A percentile compares a stretch with the other conserved stretches of the same genome.
Conservation (phyloP, 1,140 invertebrate genomes). For the Euschistus heros region DNA sequence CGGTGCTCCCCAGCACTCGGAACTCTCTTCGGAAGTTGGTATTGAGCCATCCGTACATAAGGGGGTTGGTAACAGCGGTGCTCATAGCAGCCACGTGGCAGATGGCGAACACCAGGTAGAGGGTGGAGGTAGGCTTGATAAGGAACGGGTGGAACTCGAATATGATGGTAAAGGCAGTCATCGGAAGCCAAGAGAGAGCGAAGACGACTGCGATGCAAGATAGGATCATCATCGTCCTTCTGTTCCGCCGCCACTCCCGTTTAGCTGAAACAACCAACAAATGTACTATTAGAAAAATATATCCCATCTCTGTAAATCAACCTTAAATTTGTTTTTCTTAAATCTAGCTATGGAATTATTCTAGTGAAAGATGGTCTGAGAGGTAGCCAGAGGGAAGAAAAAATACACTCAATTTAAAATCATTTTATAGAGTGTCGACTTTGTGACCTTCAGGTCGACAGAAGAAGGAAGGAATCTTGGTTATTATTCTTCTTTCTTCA, state of each 20-base stretch:
- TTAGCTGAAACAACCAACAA: slow-evolving; percentile 27
- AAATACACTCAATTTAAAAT: no score
- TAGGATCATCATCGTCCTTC: slow-evolving; percentile 38
- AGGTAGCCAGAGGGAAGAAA: no score
- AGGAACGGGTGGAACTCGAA: slow-evolving; percentile 32
- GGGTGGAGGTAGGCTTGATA: slow-evolving; percentile 29
- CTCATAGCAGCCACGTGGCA: slow-evolving; percentile 48
- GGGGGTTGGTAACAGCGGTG: slow-evolving; percentile 42
- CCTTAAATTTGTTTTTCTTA: no score
- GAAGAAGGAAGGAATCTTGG: no score
- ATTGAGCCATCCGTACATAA: slow-evolving; percentile 47
- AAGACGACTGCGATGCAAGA: slow-evolving; percentile 38
- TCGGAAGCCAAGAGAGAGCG: slow-evolving; percentile 42
- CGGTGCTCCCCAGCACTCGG: slow-evolving; percentile 21
- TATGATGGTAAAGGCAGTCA: slow-evolving; percentile 42
- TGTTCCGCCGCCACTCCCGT: slow-evolving; percentile 39
- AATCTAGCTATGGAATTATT: no score
- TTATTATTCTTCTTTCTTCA: no score
- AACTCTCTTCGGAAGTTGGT: slow-evolving; percentile 40
- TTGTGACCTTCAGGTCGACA: no score
- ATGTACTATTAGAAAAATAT: neutral
- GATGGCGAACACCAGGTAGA: slow-evolving; percentile 42
- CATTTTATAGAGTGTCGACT: no score
- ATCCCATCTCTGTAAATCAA: no score
- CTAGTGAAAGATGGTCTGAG: no score